Evolutionary conservation across 2,888 invertebrate species (phyloP).

Genomic region (Formica aserva): DNA sequence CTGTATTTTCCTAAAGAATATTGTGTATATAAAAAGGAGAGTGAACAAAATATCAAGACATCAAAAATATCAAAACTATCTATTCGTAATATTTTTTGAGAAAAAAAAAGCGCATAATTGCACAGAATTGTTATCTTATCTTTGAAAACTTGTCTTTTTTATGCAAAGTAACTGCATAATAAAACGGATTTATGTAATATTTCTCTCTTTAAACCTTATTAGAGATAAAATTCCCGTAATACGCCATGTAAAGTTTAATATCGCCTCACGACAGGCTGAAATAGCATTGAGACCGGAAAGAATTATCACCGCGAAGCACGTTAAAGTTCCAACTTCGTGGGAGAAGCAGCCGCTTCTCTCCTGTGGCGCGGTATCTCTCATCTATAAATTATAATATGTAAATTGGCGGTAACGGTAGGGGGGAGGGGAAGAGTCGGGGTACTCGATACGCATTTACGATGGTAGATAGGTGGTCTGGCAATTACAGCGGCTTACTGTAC

Average conservation of each 20-base stretch:
- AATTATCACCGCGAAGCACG: slow-evolving; percentile 62
- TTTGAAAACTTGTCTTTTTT: not conserved
- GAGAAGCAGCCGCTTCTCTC: slow-evolving; percentile 51
- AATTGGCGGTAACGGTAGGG: slow-evolving; percentile 66
- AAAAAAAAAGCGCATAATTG: not conserved
- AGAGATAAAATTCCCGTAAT: slow-evolving; percentile 20
- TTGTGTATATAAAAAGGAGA: not conserved
- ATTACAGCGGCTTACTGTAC: slow-evolving; percentile 81
- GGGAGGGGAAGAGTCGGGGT: slow-evolving; percentile 50
- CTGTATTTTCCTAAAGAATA: not conserved
- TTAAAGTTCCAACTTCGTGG: slow-evolving; percentile 47
- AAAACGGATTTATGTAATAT: not conserved
- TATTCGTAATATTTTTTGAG: not conserved
- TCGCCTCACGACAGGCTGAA: not conserved
- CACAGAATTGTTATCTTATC: not conserved
- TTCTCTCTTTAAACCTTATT: slow-evolving; percentile 14
- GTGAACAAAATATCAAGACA: not conserved
- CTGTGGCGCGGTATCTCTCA: slow-evolving; percentile 72
- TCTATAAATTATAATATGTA: slow-evolving; percentile 82
- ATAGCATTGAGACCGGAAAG: slow-evolving; percentile 39
- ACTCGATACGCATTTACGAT: slow-evolving; percentile 65
- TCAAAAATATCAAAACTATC: not conserved
- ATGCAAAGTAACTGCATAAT: not conserved
- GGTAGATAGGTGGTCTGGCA: slow-evolving; percentile 79
- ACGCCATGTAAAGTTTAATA: slow-evolving; percentile 36